Evolutionary conservation across 2,113 vertebrate species (phyloP).

Genomic region (Synodontis membranacea): DNA sequence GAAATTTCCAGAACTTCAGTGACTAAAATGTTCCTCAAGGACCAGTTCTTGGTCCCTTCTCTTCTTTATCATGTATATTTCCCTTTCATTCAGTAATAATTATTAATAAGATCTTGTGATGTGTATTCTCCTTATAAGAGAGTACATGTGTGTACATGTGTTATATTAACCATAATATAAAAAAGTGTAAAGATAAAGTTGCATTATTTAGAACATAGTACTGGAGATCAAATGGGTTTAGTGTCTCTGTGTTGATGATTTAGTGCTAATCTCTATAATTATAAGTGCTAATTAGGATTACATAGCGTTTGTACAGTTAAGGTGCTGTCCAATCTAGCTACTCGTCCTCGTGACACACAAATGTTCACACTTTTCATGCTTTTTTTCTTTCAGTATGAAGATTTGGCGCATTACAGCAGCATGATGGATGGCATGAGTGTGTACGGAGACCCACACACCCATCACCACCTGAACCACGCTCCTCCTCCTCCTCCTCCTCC

Average conservation of each 20-base stretch:
- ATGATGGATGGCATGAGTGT: slow-evolving; percentile 92
- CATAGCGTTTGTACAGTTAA: not conserved
- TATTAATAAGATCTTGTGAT: too few relatives aligned
- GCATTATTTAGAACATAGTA: too few relatives aligned
- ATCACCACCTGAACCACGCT: slow-evolving; percentile 91
- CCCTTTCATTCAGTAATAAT: too few relatives aligned
- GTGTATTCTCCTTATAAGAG: too few relatives aligned
- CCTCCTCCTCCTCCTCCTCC: slow-evolving; percentile 79
- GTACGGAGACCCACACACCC: slow-evolving; percentile 93
- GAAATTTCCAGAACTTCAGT: not conserved
- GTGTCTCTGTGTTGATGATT: too few relatives aligned
- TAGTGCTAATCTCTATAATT: not conserved
- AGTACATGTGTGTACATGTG: not conserved
- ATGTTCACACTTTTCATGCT: not conserved
- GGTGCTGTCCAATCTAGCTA: not conserved
- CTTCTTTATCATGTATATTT: too few relatives aligned
- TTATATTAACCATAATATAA: too few relatives aligned
- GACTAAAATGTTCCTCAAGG: not conserved
- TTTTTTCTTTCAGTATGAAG: slow-evolving; percentile 85
- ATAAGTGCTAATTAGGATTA: not conserved
- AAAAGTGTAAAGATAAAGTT: too few relatives aligned
- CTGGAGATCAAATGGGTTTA: too few relatives aligned
- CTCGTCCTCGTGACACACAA: not conserved
- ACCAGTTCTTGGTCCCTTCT: not conserved
- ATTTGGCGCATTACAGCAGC: slow-evolving; percentile 90